phyloP scores from a whole-genome alignment of 2,888 invertebrate species.

The Amiota communis region DNA sequence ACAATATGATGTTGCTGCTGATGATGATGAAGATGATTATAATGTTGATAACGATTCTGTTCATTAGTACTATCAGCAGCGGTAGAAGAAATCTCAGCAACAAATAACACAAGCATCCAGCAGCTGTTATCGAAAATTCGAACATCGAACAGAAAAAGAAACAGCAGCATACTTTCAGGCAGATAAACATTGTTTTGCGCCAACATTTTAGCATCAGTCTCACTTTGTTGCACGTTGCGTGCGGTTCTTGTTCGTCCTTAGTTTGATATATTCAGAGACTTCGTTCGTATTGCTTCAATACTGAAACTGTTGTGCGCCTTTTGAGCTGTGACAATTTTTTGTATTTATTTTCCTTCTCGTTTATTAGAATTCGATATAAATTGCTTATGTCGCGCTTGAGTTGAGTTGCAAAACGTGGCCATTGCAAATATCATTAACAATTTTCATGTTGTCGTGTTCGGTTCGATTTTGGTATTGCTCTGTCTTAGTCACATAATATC shows the following conservation, averaged over 20 bases:
- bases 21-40: slow-evolving; percentile 1
- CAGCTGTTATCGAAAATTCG: slow-evolving; percentile 58
- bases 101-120: slow-evolving; percentile 37
- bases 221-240: slow-evolving; percentile 66
- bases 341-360: slow-evolving; percentile 40
- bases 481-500: not conserved
- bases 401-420: slow-evolving; percentile 13
- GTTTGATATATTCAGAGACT: too few species aligned
- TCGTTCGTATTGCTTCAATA: too few species aligned
- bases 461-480: not conserved
- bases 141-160: slow-evolving; percentile 50
- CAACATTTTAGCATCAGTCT: slow-evolving; percentile 47
- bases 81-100: not conserved
- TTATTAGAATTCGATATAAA: slow-evolving; percentile 28
- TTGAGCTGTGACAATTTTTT: too few species aligned
- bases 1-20: not conserved
- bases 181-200: slow-evolving; percentile 49
- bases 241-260: slow-evolving; percentile 47
- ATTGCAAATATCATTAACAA: slow-evolving; percentile 14
- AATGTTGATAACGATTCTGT: slow-evolving; percentile 36
- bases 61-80: not conserved
- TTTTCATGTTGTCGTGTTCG: slow-evolving; percentile 23
- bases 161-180: slow-evolving; percentile 39
- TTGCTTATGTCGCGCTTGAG: not conserved
- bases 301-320: too few species aligned